These are phyloP conservation scores for Nipponacmea schrenckii DNA, from an alignment of 2,888 invertebrate species.

Conservation along the genomic window DNA sequence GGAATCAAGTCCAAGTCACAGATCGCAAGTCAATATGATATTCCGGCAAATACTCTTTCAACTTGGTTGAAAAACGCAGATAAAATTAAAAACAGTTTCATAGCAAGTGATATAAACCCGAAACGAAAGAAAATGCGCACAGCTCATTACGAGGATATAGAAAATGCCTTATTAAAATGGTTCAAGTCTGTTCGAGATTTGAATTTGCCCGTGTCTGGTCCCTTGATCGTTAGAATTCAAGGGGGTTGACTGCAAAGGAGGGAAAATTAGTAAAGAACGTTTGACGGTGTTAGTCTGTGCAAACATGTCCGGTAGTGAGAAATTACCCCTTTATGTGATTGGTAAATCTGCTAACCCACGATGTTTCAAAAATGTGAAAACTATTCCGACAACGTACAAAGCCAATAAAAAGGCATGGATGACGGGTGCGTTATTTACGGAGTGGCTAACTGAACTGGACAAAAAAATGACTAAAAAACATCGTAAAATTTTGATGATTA, in stretches of 20 bases:
- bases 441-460: conserved; percentile 39
- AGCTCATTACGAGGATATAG: no score
- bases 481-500: conserved; percentile 29
- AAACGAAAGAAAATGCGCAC: no score
- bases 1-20: no score
- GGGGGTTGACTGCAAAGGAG: conserved; percentile 33
- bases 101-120: no score
- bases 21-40: no score
- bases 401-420: conserved; percentile 42
- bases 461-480: conserved; percentile 18
- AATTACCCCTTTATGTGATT: conserved; percentile 33
- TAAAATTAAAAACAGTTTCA: no score
- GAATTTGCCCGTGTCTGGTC: no score
- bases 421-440: conserved; percentile 32
- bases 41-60: no score
- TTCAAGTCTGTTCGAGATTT: no score
- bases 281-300: conserved; percentile 33
- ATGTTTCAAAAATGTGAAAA: conserved; percentile 35
- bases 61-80: no score
- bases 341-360: conserved; percentile 35
- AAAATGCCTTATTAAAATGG: no score
- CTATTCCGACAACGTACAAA: conserved; percentile 30
- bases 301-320: no score
- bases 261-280: conserved; percentile 36
- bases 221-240: conserved; percentile 34